Evolutionary conservation across 2,888 invertebrate species (phyloP), one percentile per base, ranked within the genome.

Genomic region (Maniola hyperantus): DNA sequence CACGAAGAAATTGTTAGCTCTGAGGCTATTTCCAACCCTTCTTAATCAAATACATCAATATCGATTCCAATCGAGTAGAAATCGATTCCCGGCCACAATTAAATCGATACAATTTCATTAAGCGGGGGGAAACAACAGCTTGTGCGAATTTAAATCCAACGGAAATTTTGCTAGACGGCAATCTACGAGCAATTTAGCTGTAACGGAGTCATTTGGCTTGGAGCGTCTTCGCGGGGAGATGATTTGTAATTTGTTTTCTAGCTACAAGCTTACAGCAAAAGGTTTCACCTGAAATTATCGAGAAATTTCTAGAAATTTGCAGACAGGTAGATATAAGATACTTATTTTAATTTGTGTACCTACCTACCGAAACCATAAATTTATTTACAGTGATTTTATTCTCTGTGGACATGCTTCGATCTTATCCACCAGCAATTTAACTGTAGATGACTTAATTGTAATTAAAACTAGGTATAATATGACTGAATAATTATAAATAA

Each of bases 211-310:
- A 90, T 91, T 89, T 90, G 88, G 84, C 78, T 79, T 72, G 75
- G 76, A 80, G 74, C 81, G 83, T 86, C 86, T 86, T 86, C 77
- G 81, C 78, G 82, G 77, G 77, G 77, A 87, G 91, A 90, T 91
- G 91, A 92, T 91, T 91, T 90, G 89, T 88, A 92, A 92, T 92
- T 91, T 92, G 92, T 92, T 92, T 91, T 92, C 90, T 89, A 82
- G 55, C 33, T 15, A 71, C 66, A 76, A 54, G 64, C 46, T 33
- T 15, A 55, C 44, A 6, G 73, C 6, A 77, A 44, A 78, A 63
- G 54, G 63, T 46, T 26, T 11, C 26, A 5, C 10, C 62, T 62
- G 53, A 18, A 46, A 48, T 34, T 34, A 26, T 1, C 26, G 26
- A 26, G 26, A 26, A 26, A 26, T 26, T 26, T 26, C 26, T 26